Evolutionary conservation across 2,888 invertebrate species (phyloP), one percentile per base, ranked within the genome.

Genomic region (Drosophila colorata): DNA sequence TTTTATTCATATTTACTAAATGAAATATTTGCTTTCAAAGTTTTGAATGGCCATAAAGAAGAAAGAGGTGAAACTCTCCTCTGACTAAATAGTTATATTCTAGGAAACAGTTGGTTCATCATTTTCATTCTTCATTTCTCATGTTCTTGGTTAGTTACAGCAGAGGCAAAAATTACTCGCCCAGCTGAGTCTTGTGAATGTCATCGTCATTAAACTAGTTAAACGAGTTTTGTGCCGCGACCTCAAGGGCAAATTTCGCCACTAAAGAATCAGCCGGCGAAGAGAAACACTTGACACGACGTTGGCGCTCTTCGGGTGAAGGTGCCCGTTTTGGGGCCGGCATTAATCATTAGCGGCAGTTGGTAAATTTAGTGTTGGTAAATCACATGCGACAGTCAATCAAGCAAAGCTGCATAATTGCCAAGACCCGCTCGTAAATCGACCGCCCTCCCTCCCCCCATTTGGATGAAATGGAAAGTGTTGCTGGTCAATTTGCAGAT

Each of bases 181-280:
- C 31, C 18, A 44, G 14, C 28, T 59, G 25, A 8, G 56, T 31
- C 40, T 49, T 48, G 25, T 57, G 72, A 72, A 59, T 76, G 76
- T 68, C 74, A 72, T 76, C 61, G 63, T 28, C 57, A 60, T 66
- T 69, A 69, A 82, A 82, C 83, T 75, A 69, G 82, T 80, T 63
- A 73, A 83, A 82, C 82, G 59, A 75, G 82, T 82, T 85, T 28
- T 84, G 48, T 51, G 46, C 35, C 28, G 43, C 61, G 68, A 68
- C 59, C 76, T 63, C 48, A 49, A 33, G 76, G 76, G 72, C 67
- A 67, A 74, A 65, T 61, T 74, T 71, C 51, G 71, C 71, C 47
- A 40, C 56, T 11, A 47, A 59, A 68, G 76, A 74, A 75, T 61
- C 43, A 23, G 49, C 37, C 33, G 11, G 52, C n/a, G 41, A 57